These are phyloP conservation scores for Latrodectus hesperus DNA, from an alignment of 2,888 invertebrate species.

Conservation along the genomic window DNA sequence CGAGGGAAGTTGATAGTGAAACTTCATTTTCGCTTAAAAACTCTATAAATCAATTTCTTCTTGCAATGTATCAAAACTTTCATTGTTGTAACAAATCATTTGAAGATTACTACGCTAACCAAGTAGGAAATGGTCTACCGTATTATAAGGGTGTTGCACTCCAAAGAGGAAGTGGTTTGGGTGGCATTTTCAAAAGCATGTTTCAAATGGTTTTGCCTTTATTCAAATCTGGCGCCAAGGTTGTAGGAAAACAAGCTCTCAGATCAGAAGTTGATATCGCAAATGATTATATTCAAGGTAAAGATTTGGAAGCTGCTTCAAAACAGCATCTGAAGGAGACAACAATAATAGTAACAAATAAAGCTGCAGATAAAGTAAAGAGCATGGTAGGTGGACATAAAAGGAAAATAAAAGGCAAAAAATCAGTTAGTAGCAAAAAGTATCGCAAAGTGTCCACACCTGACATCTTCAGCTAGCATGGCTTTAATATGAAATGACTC, in stretches of 20 bases:
- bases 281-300: constrained; percentile 9
- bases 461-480: constrained; percentile 5
- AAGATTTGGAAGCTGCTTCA: constrained; percentile 3
- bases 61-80: background rate
- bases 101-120: constrained; percentile 26
- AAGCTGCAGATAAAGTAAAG: constrained; percentile 1
- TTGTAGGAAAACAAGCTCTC: constrained; percentile 24
- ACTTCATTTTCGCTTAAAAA: no score
- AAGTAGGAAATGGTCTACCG: constrained; percentile 16
- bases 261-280: background rate
- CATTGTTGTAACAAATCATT: constrained; percentile 13
- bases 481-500: constrained; percentile 4
- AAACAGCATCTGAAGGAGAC: constrained; percentile 6
- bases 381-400: constrained; percentile 23
- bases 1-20: no score
- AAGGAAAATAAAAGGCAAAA: constrained; percentile 13
- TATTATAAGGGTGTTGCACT: constrained; percentile 5
- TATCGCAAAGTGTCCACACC: no score
- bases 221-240: constrained; percentile 4
- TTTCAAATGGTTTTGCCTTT: constrained; percentile 17
- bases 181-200: constrained; percentile 1
- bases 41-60: no score
- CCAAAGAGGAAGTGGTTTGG: no score
- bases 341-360: background rate
- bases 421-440: background rate